A percentile compares a stretch with the other conserved stretches of the same genome.
These are phyloP conservation scores for Chamaea fasciata DNA, from an alignment of 2,113 vertebrate genomes.

Conservation along the genomic window DNA sequence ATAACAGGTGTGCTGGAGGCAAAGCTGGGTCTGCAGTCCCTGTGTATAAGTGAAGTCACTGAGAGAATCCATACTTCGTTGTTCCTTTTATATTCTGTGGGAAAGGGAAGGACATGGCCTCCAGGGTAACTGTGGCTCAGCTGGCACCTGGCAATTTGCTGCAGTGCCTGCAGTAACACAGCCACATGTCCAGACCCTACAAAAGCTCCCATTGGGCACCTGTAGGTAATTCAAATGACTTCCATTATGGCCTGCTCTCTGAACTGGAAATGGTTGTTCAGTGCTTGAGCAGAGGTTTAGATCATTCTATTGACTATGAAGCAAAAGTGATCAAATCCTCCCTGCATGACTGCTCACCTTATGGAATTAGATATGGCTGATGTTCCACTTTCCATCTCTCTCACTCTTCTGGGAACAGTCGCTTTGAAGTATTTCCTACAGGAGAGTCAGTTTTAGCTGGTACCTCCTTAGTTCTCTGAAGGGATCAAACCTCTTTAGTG, in stretches of 20 bases:
- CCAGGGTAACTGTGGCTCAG: background rate
- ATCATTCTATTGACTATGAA: background rate
- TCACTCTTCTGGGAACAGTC: background rate
- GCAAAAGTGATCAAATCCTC: background rate
- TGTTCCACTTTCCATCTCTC: background rate
- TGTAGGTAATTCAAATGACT: background rate
- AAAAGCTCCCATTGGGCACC: background rate
- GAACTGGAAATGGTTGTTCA: background rate
- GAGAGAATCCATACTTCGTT: background rate
- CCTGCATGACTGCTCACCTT: background rate
- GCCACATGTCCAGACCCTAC: accelerated
- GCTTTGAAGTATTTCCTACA: background rate
- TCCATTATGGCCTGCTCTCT: background rate
- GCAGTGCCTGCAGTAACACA: background rate
- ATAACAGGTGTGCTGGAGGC: background rate
- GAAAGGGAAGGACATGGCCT: background rate
- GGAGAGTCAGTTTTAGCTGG: background rate
- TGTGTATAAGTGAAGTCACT: background rate
- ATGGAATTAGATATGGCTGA: background rate
- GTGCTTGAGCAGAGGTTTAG: background rate
- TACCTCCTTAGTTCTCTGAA: background rate
- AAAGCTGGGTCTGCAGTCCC: background rate
- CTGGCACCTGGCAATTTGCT: background rate
- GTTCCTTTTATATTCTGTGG: background rate
- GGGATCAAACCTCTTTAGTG: background rate